phyloP scores from a whole-genome alignment of 2,797 vertebrate genomes.

The Carcharodon carcharias region DNA sequence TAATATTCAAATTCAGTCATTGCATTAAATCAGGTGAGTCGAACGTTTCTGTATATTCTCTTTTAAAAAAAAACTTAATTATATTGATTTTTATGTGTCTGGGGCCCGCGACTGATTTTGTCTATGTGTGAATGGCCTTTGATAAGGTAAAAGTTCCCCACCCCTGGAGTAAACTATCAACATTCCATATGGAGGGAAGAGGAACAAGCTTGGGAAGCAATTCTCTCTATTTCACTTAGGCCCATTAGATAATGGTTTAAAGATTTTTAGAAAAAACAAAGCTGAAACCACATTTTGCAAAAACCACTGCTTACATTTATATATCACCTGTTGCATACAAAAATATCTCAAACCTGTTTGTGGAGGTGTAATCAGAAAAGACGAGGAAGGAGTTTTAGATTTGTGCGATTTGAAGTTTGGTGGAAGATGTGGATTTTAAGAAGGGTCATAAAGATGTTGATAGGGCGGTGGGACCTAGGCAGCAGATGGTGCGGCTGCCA shows the following conservation, averaged over 20 bases:
- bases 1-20: too few species aligned
- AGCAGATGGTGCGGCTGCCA: neutral
- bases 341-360: neutral
- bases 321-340: too few species aligned
- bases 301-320: neutral
- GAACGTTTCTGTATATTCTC: too few species aligned
- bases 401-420: neutral
- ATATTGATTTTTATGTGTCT: too few species aligned
- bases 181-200: neutral
- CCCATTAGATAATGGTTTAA: neutral
- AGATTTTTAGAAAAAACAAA: neutral
- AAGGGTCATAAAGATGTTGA: neutral
- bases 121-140: too few species aligned
- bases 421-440: neutral
- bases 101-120: too few species aligned
- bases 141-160: too few species aligned
- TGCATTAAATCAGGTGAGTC: too few species aligned
- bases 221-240: neutral
- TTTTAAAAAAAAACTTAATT: too few species aligned
- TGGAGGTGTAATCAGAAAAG: neutral
- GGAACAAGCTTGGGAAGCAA: neutral
- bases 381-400: neutral
- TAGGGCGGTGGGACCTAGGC: neutral
- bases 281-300: neutral
- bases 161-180: neutral